Base-by-base conservation (phyloP, 2,888 invertebrate genomes). In the Ophion ellenae region DNA sequence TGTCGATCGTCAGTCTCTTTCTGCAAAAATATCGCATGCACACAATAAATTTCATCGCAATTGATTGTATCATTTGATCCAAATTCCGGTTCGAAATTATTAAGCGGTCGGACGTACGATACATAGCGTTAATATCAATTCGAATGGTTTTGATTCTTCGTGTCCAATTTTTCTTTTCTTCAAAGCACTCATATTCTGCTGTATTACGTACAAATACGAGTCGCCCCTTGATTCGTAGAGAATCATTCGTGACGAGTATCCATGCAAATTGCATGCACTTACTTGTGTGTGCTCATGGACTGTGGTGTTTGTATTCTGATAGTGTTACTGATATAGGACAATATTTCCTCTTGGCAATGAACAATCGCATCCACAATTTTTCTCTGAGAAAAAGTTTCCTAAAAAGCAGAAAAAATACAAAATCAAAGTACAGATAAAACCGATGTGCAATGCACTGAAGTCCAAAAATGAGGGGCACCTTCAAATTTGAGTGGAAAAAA, bases 301-400 rank as follows among this genome's bases (percentile, higher is more conserved):
- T 95, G 94, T 0, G 95, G 94, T 10, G 95, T 95, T 87, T 96
- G 95, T 66, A 95, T 94, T 28, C 96, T 95, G 45, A 97, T 93
- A 92, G 97, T 97, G 78, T 97, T 97, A 75, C 95, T 94, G n/a
- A 98, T 95, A 88, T 97, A 96, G 40, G 95, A 95, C 45, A 98
- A 90, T 82, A 98, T 97, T 94, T 98, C 98, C 64, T 95, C 95
- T 92, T 97, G 97, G 93, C 98, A 98, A 94, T 97, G 98, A 6
- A 96, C 93, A 74, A 98, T 95, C 11, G 97, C 98, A 91, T 97
- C 97, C 2, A 96, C 95, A 74, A 97, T 95, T 94, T 98, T 98
- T 71, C 95, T 95, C 9, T 96, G 95, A 0, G 98, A 96, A 94
- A 99, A 99, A 0, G 98, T 97, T 84, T 95, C 95, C 96, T 97